A percentile compares a stretch with the other conserved stretches of the same genome.
phyloP scores from a whole-genome alignment of 2,113 vertebrate genomes.

The Phaethornis superciliosus region DNA sequence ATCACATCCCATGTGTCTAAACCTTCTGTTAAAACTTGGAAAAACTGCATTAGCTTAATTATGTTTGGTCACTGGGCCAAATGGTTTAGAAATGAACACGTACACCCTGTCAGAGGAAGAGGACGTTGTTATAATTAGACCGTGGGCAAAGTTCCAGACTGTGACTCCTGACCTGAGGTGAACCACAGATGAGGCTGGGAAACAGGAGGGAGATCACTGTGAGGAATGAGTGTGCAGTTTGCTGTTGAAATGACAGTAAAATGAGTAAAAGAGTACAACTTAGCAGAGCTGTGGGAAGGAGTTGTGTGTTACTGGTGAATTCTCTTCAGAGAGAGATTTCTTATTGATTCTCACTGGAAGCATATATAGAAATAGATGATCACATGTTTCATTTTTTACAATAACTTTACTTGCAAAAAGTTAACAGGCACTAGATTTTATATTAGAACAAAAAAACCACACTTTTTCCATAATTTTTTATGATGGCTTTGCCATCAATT shows the following conservation, averaged over 20 bases:
- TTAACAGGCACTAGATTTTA: not conserved
- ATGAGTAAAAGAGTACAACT: not conserved
- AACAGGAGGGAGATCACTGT: not conserved
- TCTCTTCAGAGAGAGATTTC: conserved; percentile 16
- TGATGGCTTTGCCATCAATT: not conserved
- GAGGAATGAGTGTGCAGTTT: not conserved
- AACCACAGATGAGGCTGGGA: conserved; percentile 27
- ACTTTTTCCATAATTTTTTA: not conserved
- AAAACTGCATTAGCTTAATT: conserved; percentile 60
- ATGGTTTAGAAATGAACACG: conserved; percentile 52
- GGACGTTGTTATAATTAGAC: conserved; percentile 61
- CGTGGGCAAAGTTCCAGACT: conserved; percentile 43
- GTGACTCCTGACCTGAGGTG: conserved; percentile 34
- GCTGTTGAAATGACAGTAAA: not conserved
- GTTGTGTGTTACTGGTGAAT: not conserved
- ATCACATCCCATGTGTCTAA: not conserved
- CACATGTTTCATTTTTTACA: not conserved
- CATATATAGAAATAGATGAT: not conserved
- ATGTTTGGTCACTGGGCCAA: conserved; percentile 60
- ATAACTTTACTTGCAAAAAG: not conserved
- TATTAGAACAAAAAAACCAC: accelerated
- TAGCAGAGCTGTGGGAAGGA: not conserved
- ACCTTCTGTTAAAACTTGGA: conserved; percentile 47
- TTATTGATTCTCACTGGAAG: not conserved
- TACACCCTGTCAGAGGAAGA: conserved; percentile 38